Evolutionary conservation across 2,797 vertebrate genomes (phyloP).

Genomic region (Hydrocynus forskahlii): DNA sequence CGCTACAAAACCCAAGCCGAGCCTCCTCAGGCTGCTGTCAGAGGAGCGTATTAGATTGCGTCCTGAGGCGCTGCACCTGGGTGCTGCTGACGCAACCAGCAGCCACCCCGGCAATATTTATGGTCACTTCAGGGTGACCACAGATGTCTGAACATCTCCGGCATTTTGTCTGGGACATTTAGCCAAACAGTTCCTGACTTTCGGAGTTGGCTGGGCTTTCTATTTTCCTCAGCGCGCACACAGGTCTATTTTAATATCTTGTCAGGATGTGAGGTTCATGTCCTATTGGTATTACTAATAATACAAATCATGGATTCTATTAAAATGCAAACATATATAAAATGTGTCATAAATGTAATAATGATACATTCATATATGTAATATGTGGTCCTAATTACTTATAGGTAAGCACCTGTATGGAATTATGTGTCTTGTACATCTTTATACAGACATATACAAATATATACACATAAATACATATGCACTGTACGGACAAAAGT

Average conservation of each 20-base stretch:
- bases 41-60: slow-evolving; percentile 49
- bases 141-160: slow-evolving; percentile 53
- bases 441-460: no score
- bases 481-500: no score
- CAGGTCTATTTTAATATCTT: background rate
- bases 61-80: slow-evolving; percentile 62
- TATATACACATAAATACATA: no score
- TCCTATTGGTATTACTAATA: no score
- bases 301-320: no score
- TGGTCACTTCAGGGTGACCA: slow-evolving; percentile 60
- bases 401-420: no score
- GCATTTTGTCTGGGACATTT: slow-evolving; percentile 41
- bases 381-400: no score
- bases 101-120: slow-evolving; percentile 56
- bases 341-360: no score
- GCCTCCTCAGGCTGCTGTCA: slow-evolving; percentile 56
- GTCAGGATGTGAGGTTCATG: background rate
- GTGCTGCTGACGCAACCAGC: slow-evolving; percentile 53
- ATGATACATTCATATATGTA: no score
- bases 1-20: slow-evolving; percentile 51
- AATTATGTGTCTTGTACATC: background rate
- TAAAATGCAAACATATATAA: no score
- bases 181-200: background rate
- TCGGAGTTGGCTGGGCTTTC: background rate
- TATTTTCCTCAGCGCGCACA: background rate